Base-by-base conservation (phyloP, 2,113 vertebrate genomes). In the Ictalurus punctatus region DNA sequence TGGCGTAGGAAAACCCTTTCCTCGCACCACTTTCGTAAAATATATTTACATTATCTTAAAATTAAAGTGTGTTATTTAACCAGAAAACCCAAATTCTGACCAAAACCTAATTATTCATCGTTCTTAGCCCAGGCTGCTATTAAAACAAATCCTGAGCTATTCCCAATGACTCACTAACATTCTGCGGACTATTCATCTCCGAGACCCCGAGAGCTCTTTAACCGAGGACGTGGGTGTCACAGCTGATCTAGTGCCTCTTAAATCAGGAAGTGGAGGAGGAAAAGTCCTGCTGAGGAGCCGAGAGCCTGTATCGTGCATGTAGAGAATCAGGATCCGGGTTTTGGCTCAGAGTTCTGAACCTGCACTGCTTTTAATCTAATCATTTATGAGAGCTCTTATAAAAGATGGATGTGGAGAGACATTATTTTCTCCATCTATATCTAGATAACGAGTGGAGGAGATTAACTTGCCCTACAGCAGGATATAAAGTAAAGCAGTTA, bases 241-340 rank as follows among this genome's bases (percentile, higher is more conserved):
- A 82, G 37, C 79, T 86, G 79, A 87, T 87, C 58, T 69, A 84
- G 81, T 84, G 81, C 56, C 5, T 44, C 73, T 87, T 87, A 87
- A 87, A 87, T 80, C 59, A 83, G 83, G 44, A 87, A 16, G n/a
- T 30, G 88, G 56, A 65, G 65, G 44, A 78, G 82, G 17, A 86
- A 83, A 19, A 69, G 34, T 74, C 65, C 48, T 82, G 52, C 88
- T 63, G 80, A 52, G 85, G 40, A 30, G 52, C 59, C 54, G 30
- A 84, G 59, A 6, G 71, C 56, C 13, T 48, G 44, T 83, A 44
- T 78, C 37, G 19, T 23, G 56, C 30, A 16, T 85, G 48, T 81
- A 58, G 63, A 52, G 81, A 23, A 87, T 56, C 56, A 76, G 84
- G 81, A 80, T 54, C 73, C 40, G 23, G 56, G 82, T n/a, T 67